A percentile compares a stretch with the other conserved stretches of the same genome.
phyloP scores from a whole-genome alignment of 2,113 vertebrate genomes.

The Deroptyus accipitrinus region DNA sequence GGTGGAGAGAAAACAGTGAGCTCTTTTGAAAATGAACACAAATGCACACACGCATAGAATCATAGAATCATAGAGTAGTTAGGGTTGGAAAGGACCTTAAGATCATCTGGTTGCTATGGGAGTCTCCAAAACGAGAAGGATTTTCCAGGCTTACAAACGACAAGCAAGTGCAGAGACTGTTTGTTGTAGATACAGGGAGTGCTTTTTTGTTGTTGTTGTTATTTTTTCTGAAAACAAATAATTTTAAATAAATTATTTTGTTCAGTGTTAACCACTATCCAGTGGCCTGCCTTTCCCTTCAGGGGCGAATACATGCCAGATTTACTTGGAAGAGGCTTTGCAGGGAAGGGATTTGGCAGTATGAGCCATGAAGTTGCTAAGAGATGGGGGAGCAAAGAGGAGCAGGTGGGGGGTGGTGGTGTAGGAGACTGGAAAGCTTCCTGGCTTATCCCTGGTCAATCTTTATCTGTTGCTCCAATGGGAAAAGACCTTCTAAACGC shows the following conservation, averaged over 20 bases:
- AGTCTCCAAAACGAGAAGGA: neutral
- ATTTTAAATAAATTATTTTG: neutral
- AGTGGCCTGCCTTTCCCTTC: neutral
- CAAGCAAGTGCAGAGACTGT: neutral
- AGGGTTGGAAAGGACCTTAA: neutral
- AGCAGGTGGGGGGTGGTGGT: neutral
- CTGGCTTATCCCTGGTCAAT: neutral
- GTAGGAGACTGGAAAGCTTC: neutral
- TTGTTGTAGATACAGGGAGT: neutral
- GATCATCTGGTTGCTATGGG: neutral
- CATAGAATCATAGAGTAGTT: neutral
- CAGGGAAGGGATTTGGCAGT: neutral
- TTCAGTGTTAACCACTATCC: neutral
- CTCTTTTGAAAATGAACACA: neutral
- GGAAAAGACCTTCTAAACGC: neutral
- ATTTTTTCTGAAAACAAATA: neutral
- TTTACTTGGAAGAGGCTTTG: neutral
- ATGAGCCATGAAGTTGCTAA: neutral
- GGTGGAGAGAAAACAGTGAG: neutral
- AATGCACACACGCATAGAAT: neutral
- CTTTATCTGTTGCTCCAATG: neutral
- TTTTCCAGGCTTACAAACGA: neutral
- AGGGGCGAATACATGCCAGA: neutral
- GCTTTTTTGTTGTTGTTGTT: neutral
- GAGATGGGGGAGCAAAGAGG: neutral